phyloP scores from a whole-genome alignment of 2,113 vertebrate genomes.

The Stomatorhinus ivindoensis region DNA sequence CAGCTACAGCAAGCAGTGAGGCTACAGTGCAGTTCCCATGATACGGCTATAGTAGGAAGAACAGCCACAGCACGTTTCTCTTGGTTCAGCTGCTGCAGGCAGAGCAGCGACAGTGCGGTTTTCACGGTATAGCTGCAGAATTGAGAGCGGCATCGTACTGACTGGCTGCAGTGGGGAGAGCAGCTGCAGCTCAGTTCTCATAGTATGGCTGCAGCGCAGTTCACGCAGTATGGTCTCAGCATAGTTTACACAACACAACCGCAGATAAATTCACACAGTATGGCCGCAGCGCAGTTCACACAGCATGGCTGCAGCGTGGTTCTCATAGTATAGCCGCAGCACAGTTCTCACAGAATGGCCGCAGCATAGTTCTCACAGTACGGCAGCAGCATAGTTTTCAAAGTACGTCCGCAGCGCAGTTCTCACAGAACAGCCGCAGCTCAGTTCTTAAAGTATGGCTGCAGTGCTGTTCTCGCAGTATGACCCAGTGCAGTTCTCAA shows the following conservation, averaged over 20 bases:
- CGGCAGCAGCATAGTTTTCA: slow-evolving; percentile 8
- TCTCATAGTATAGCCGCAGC: too few relatives aligned
- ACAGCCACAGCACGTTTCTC: slow-evolving; percentile 10
- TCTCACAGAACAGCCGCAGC: not conserved
- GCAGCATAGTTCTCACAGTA: slow-evolving; percentile 8
- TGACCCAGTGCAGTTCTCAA: too few relatives aligned
- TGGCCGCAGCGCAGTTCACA: slow-evolving; percentile 24
- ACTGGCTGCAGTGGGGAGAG: not conserved
- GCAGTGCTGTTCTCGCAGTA: too few relatives aligned
- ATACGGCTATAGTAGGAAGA: not conserved
- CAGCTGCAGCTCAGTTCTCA: not conserved
- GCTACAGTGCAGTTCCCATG: not conserved
- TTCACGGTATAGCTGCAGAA: not conserved
- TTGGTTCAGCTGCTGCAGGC: not conserved
- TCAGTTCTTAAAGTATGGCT: too few relatives aligned
- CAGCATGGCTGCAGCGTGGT: too few relatives aligned
- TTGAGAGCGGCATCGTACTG: not conserved
- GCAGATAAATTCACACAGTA: not conserved
- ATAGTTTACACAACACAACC: not conserved
- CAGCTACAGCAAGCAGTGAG: not conserved
- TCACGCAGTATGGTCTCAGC: slow-evolving; percentile 10
- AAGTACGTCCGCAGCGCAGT: slow-evolving; percentile 12
- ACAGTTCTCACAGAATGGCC: not conserved
- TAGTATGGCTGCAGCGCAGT: not conserved
- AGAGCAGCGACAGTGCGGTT: slow-evolving; percentile 24